Evolutionary conservation across 2,113 vertebrate genomes (phyloP), one percentile per base, ranked within the genome.

Genomic region (Chamaetylas fuelleborni): DNA sequence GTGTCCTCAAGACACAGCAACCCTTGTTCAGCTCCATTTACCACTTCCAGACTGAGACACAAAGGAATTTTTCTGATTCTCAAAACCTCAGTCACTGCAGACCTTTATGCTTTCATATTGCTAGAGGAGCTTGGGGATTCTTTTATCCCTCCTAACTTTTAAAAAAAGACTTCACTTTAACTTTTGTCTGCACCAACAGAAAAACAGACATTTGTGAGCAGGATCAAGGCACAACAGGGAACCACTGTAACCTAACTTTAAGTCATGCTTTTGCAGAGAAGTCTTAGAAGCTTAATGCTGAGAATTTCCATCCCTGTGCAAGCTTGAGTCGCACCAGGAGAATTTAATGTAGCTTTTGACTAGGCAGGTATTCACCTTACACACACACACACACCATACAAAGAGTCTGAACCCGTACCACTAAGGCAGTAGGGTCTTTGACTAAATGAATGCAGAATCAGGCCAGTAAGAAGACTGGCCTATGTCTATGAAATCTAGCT

Each of bases 161-260:
- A 19, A 88, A 88, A 88, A 88, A 88, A 18, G 15, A 19, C 31
- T 57, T 76, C 40, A 7, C 28, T 79, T 86, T 33, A 60, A 88
- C 38, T 92, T 94, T 69, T 85, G 47, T 94, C 92, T 80, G 65
- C 34, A 61, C 71, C 50, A 53, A 76, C 33, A 95, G 77, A 81
- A 81, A 47, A 86, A 82, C 15, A 93, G 71, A 33, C 53, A 57
- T 38, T 93, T 81, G 74, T 36, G 78, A 93, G 43, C 24, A 61
- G 31, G 70, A 95, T 96, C 71, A 93, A 92, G 83, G 86, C 87
- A 79, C 91, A 42, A 51, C 43, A 64, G 77, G 79, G 61, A 96
- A 82, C 25, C 14, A 34, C 67, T 47, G 54, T 23, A 83, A 88
- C 48, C 61, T 74, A 20, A 88, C 76, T 85, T 70, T 40, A 54